Evolutionary conservation across 2,113 vertebrate genomes (phyloP), one percentile per base, ranked within the genome.

Genomic region (Oryzias melastigma): DNA sequence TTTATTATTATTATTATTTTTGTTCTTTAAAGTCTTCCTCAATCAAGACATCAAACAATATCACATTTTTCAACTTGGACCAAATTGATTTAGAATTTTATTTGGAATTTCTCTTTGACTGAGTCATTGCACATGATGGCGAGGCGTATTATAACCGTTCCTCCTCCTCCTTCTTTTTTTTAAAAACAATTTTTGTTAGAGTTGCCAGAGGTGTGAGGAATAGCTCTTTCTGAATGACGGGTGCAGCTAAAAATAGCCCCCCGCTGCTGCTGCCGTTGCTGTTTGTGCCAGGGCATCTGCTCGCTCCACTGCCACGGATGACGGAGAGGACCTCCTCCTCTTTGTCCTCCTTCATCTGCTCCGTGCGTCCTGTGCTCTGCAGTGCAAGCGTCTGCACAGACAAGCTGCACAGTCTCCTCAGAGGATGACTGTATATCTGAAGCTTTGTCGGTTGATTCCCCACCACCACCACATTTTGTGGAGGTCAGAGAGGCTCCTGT

Each of bases 131-230:
- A 56, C 70, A 51, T 58, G 25, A 72, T 43, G 24, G 49, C 0
- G 63, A 75, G 65, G 75, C 68, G 51, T 16, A 58, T 62, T 65
- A 53, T 68, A 58, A 68, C 7, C 5, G 40, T 71, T 49, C 12
- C 13, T 55, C 68, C 45, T 8, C 7, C 54, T 20, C 48, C 54
- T 41, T 77, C 58, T 64, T 29, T 62, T 63, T 71, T 64, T 47
- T 73, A 77, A 22, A 22, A 22, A 22, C 2, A 22, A 22, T 22
- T 70, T 94, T 92, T 94, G 94, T 95, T 93, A 35, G 35, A 35
- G 35, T 93, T 88, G 92, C 92, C 91, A 77, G 90, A 90, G 91
- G 90, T 90, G 92, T 91, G 93, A 94, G 94, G 92, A 84, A 93
- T 93, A 91, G 91, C 89, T 93, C 89, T 57, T 68, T 68, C 89